Base-by-base conservation (phyloP, 2,113 vertebrate species). In the Odobenus rosmarus region DNA sequence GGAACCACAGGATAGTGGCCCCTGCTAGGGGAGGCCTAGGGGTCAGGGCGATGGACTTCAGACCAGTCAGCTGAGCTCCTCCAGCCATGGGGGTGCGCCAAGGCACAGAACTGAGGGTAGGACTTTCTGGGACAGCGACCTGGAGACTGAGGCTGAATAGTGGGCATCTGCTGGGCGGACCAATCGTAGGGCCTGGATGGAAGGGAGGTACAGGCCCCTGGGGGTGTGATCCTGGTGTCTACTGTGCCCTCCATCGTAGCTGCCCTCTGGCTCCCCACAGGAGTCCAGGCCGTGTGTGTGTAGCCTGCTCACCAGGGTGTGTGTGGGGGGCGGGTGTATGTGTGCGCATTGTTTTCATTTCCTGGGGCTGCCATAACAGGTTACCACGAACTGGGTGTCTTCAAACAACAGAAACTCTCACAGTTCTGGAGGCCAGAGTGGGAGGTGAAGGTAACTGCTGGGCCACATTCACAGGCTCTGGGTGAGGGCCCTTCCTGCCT, bases 1-100 rank as follows among this genome's bases (percentile, higher is more conserved):
- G 14, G 15, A 5, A 8, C 69, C 12, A 1, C 0, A 14, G 33
- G 67, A 31, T 18, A 42, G 4, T 7, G 31, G 16, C 12, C 28
- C 4, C 19, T 23, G 2, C 1, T 2, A 39, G 18, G 49, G 19
- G 14, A 11, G 12, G 7, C 9, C 0, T 21, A 69, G 39, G 9
- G 14, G 26, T 15, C 0, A 0, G 10, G 23, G 13, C 2, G 0
- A 0, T 0, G 4, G 62, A 33, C 28, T 5, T 5, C 0, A 0
- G 14, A 21, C 9, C 5, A 1, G 2, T 18, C 72, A 7, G 28
- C 55, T 0, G 3, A 12, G 62, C 49, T 28, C 46, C 39, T 84
- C 39, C 28, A 3, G 28, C 15, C 0, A 0, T 16, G 42, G 42
- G 53, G 9, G 33, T 51, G 28, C 39, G 14, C 6, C 0, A 0